Evolutionary conservation across 2,888 invertebrate genomes (phyloP).

Genomic region (Brachylomia viminalis): DNA sequence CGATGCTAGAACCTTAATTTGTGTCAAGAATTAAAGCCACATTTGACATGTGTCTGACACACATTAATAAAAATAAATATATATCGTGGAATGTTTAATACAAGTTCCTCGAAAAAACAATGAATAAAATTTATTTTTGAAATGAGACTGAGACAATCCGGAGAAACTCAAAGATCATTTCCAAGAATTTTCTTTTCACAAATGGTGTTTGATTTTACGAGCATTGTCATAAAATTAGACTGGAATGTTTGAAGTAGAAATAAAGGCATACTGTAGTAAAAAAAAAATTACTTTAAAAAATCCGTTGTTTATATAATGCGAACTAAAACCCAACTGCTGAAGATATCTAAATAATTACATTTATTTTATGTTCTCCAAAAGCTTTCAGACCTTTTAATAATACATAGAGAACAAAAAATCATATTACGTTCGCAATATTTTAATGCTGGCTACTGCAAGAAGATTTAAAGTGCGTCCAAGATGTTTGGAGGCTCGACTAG

Average conservation of each 20-base stretch:
- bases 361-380: not conserved
- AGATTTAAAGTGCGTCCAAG: constrained; percentile 13
- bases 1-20: not conserved
- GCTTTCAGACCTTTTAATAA: not conserved
- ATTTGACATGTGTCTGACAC: no score
- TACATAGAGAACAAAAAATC: not conserved
- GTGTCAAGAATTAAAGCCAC: no score
- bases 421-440: constrained; percentile 17
- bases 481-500: constrained; percentile 8
- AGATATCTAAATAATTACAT: not conserved
- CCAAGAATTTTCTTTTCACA: no score
- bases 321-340: not conserved
- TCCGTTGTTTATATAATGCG: not conserved
- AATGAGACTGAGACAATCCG: no score
- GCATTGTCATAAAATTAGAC: not conserved
- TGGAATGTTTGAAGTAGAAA: not conserved
- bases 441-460: constrained; percentile 31
- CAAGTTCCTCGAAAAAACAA: not conserved
- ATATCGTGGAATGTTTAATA: not conserved
- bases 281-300: not conserved
- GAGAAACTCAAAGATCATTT: not conserved
- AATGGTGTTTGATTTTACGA: not conserved
- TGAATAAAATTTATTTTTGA: no score
- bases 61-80: not conserved
- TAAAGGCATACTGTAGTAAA: not conserved